Evolutionary conservation across 2,888 invertebrate genomes (phyloP).

Genomic region (Drosophila glabriapex): DNA sequence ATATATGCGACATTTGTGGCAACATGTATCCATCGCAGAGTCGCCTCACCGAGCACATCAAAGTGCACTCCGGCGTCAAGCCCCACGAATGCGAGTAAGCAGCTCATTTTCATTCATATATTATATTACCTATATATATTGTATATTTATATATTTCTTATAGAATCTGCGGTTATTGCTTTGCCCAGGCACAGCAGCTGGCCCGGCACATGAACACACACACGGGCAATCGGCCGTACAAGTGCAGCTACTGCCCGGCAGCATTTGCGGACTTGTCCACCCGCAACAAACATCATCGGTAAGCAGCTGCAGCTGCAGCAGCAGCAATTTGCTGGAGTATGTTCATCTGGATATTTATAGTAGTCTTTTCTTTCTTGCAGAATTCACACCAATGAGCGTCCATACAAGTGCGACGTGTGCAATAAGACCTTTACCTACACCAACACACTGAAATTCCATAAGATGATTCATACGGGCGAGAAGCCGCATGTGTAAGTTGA

Average conservation of each 20-base stretch:
- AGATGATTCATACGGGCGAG: slow-evolving; percentile 84
- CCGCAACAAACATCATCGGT: slow-evolving; percentile 85
- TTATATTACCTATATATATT: not conserved
- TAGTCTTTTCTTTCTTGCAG: slow-evolving; percentile 39
- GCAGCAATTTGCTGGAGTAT: not conserved
- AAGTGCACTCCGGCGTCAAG: slow-evolving; percentile 84
- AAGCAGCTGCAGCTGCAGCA: slow-evolving; percentile 1
- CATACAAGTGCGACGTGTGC: slow-evolving; percentile 83
- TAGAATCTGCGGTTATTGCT: slow-evolving; percentile 84
- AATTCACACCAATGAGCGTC: slow-evolving; percentile 84
- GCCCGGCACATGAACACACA: slow-evolving; percentile 85
- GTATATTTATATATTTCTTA: not conserved
- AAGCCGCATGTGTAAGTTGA: slow-evolving; percentile 83
- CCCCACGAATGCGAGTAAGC: slow-evolving; percentile 85
- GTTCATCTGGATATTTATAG: not conserved
- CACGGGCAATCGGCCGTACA: slow-evolving; percentile 85
- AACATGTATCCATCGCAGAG: slow-evolving; percentile 84
- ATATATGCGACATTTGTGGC: slow-evolving; percentile 85
- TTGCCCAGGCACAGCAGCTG: slow-evolving; percentile 84
- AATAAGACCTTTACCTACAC: slow-evolving; percentile 84
- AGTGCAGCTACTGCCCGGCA: slow-evolving; percentile 84
- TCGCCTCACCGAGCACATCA: slow-evolving; percentile 84
- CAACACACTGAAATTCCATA: slow-evolving; percentile 84
- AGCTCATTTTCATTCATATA: not conserved
- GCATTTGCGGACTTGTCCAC: slow-evolving; percentile 85